phyloP scores from a whole-genome alignment of 2,888 invertebrate species.

The Pachliopta kotzebuea region DNA sequence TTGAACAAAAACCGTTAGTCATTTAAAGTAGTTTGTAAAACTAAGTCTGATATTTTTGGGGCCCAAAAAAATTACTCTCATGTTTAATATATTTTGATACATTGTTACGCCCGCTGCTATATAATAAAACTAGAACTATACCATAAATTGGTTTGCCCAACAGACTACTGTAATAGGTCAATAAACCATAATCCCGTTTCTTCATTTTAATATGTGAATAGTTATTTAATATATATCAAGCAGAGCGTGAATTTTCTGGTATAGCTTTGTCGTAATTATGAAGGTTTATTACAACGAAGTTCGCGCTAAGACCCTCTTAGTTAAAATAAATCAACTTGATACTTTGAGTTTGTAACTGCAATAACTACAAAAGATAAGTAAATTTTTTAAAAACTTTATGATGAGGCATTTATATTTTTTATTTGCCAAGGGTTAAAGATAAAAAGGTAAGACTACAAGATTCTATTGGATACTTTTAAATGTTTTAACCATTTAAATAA shows the following conservation, averaged over 20 bases:
- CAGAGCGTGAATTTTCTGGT: not conserved
- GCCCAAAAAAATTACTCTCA: too few species aligned
- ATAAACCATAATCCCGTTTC: not conserved
- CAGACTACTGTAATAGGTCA: not conserved
- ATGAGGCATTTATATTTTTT: not conserved
- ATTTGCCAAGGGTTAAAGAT: not conserved
- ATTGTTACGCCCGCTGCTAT: too few species aligned
- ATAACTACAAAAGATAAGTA: not conserved
- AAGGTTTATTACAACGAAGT: not conserved
- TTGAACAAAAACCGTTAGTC: too few species aligned
- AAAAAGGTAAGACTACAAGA: not conserved
- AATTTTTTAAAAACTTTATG: not conserved
- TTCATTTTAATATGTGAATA: not conserved
- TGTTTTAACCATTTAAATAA: not conserved
- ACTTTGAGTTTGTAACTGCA: not conserved
- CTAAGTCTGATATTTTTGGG: too few species aligned
- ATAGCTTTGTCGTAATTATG: not conserved
- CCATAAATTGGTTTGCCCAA: too few species aligned
- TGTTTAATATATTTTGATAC: too few species aligned
- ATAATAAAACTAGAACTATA: too few species aligned
- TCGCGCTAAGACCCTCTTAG: not conserved
- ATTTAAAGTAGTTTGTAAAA: too few species aligned
- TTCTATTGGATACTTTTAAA: not conserved
- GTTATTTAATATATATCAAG: too few species aligned
- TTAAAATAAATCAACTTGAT: constrained; percentile 1